Base-by-base conservation (phyloP, 1,140 invertebrate genomes). In the Megathymus violae region DNA sequence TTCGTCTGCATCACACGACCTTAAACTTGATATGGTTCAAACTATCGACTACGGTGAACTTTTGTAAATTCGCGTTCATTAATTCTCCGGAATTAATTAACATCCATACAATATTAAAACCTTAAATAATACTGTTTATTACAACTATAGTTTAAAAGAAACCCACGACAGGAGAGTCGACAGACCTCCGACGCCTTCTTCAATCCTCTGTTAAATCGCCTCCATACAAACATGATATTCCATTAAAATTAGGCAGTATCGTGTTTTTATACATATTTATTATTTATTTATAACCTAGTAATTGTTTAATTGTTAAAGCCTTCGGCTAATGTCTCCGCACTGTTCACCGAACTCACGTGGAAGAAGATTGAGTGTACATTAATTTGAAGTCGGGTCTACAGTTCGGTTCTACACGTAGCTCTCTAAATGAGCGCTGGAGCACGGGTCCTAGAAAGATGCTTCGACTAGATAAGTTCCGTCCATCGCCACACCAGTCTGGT, bases 401-500 rank as follows among this genome's bases (percentile, higher is more conserved):
- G 15, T 54, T 17, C 41, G 56, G 36, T 64, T 70, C 34, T 54
- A 89, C 52, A 90, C 83, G 61, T 85, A 88, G 80, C 80, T 88
- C 72, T 88, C 83, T 66, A 82, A 68, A 60, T 82, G 80, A 71
- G 80, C 73, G 71, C 79, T 82, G 47, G 85, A 67, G 13, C 85
- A 73, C 70, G 79, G 82, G 40, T 81, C 85, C 93, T 94, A 95
- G 93, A 96, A 96, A 48, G 95, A 96, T 74, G 95, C 95, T 88
- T 96, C 95, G 75, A 96, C 95, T 76, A 96, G 92, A 88, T 96
- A 96, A 75, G 95, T 96, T 78, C 94, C 95, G 80, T 96, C 95
- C 94, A 95, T 95, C 69, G 94, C 94, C 67, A 94, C 94, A 79
- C 95, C 95, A 64, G 94, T 95, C 92, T 95, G 94, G 86, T 95